Evolutionary conservation across 2,888 invertebrate species (phyloP).

Genomic region (Macroteleia sp.): DNA sequence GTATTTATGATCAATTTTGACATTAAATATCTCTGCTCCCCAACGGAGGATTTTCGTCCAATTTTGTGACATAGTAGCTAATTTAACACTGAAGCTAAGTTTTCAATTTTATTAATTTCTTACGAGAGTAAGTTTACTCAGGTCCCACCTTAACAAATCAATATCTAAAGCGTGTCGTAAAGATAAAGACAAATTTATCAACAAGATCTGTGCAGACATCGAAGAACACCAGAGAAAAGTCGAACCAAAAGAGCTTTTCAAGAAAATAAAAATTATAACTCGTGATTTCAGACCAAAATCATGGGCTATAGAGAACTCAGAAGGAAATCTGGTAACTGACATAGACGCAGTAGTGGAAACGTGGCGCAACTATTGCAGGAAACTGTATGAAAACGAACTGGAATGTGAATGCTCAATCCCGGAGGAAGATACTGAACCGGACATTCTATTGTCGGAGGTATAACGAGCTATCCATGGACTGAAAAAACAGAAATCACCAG

Average conservation of each 20-base stretch:
- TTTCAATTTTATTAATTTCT: too few relatives aligned
- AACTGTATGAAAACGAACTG: background rate
- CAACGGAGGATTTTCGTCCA: too few relatives aligned
- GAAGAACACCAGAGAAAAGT: conserved; percentile 3
- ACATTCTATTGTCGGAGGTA: conserved; percentile 4
- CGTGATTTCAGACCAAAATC: conserved; percentile 1
- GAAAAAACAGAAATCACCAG: background rate
- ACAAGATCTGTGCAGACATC: background rate
- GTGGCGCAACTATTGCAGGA: background rate
- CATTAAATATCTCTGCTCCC: too few relatives aligned
- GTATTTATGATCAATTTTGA: too few relatives aligned
- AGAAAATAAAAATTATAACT: conserved; percentile 1
- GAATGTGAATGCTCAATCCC: background rate
- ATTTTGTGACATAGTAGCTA: too few relatives aligned
- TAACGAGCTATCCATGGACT: conserved; percentile 3
- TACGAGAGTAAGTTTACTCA: too few relatives aligned
- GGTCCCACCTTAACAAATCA: too few relatives aligned
- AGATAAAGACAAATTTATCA: conserved; percentile 1
- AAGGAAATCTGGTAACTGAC: background rate
- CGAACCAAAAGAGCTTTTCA: conserved; percentile 1
- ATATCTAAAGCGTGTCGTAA: background rate
- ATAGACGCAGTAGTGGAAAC: background rate
- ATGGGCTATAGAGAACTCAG: background rate
- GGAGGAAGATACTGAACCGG: conserved; percentile 3
- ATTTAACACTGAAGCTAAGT: too few relatives aligned